Evolutionary conservation across 2,888 invertebrate species (phyloP).

Genomic region (Hypselothyrea guttata): DNA sequence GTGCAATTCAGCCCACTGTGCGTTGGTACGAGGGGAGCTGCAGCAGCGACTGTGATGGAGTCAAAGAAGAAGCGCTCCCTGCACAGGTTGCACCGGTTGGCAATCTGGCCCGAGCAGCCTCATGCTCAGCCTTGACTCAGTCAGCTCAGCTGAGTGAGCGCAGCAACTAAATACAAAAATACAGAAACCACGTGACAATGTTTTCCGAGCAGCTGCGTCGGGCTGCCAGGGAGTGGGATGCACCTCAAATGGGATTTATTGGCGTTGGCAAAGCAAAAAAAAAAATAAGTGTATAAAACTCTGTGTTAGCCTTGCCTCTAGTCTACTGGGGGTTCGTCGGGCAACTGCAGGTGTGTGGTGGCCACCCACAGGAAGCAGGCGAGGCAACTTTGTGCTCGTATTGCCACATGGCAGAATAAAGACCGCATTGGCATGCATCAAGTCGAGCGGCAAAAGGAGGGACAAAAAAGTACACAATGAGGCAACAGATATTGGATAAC

Average conservation of each 20-base stretch:
- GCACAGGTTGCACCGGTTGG: constrained; percentile 41
- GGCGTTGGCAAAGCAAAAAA: background rate
- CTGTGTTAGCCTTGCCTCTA: constrained; percentile 28
- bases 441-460: constrained; percentile 15
- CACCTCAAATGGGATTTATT: constrained; percentile 21
- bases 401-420: constrained; percentile 42
- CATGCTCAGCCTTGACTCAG: constrained; percentile 16
- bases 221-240: background rate
- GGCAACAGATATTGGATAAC: constrained; percentile 35
- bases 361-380: constrained; percentile 5
- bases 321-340: constrained; percentile 23
- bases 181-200: constrained; percentile 71
- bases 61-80: constrained; percentile 35
- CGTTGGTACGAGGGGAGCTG: constrained; percentile 2
- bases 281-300: constrained; percentile 4
- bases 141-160: constrained; percentile 26
- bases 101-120: constrained; percentile 48
- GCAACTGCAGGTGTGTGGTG: constrained; percentile 6
- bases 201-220: constrained; percentile 42
- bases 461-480: constrained; percentile 5
- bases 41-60: constrained; percentile 23
- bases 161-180: constrained; percentile 67
- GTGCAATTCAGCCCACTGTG: too few relatives aligned
- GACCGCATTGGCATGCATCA: constrained; percentile 59
- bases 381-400: constrained; percentile 31